Percentiles rank a stretch among this genome's conserved stretches.
Conservation (phyloP, 1,140 invertebrate species). For the Atta colombica region DNA sequence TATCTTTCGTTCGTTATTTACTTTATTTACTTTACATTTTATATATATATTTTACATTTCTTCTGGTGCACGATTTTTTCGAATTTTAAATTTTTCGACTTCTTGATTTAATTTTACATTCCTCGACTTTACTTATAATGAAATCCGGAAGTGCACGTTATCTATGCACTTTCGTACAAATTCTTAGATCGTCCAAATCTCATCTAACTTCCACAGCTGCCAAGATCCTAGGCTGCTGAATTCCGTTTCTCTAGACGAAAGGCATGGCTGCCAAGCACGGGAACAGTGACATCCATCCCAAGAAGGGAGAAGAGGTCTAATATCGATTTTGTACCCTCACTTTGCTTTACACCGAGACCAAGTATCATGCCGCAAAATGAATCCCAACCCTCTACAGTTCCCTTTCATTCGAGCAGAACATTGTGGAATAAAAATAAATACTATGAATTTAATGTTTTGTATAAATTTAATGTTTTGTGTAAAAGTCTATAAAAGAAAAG, state of each 20-base stretch:
- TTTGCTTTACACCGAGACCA: conserved; percentile 51
- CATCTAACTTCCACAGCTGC: conserved; percentile 23
- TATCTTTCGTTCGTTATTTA: background rate
- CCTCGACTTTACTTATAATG: background rate
- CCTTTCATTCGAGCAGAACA: conserved; percentile 10
- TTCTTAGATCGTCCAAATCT: conserved; percentile 13
- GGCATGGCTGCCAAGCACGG: conserved; percentile 74
- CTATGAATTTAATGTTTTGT: background rate
- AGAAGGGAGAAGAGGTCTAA: conserved; percentile 69
- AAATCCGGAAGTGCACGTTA: background rate
- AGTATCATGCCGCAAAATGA: conserved; percentile 49
- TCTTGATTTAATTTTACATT: conserved; percentile 16
- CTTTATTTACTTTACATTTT: background rate
- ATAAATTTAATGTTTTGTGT: background rate
- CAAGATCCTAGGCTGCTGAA: conserved; percentile 27
- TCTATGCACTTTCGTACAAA: conserved; percentile 4
- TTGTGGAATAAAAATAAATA: conserved; percentile 15
- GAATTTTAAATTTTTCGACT: background rate
- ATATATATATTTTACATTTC: background rate
- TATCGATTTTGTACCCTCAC: conserved; percentile 80
- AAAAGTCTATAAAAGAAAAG: background rate
- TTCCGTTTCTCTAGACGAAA: conserved; percentile 53
- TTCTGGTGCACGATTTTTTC: background rate
- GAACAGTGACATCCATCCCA: conserved; percentile 79
- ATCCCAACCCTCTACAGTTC: conserved; percentile 45